Evolutionary conservation across 2,888 invertebrate genomes (phyloP).

Genomic region (Malthinus seriepunctatus): DNA sequence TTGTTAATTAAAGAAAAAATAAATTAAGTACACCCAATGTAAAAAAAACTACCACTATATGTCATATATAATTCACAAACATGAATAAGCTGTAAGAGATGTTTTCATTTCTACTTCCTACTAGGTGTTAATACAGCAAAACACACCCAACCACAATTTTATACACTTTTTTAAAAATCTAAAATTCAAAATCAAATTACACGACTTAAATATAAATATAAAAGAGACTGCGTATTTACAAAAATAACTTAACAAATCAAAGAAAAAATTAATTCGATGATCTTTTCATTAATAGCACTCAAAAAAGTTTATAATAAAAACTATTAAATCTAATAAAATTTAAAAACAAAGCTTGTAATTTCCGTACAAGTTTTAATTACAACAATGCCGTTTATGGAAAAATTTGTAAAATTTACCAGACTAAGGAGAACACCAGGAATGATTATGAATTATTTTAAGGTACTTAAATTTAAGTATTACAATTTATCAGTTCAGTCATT

Average conservation of each 20-base stretch:
- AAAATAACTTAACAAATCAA: slow-evolving; percentile 37
- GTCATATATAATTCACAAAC: slow-evolving; percentile 48
- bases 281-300: slow-evolving; percentile 8
- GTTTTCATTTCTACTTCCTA: slow-evolving; percentile 22
- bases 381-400: too few relatives aligned
- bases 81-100: slow-evolving; percentile 39
- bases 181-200: slow-evolving; percentile 3
- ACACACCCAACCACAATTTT: slow-evolving; percentile 28
- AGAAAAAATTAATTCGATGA: slow-evolving; percentile 29
- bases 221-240: slow-evolving; percentile 39
- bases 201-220: slow-evolving; percentile 24
- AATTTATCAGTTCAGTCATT: too few relatives aligned
- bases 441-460: too few relatives aligned
- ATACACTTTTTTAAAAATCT: slow-evolving; percentile 24
- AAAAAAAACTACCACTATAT: slow-evolving; percentile 9
- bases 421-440: too few relatives aligned
- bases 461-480: too few relatives aligned
- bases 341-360: too few relatives aligned
- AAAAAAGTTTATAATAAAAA: slow-evolving; percentile 8
- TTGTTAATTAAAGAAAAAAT: slow-evolving; percentile 18
- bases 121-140: slow-evolving; percentile 35
- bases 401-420: too few relatives aligned
- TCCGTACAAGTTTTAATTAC: too few relatives aligned
- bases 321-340: not conserved
- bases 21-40: not conserved